Base-by-base conservation (phyloP, 2,888 invertebrate genomes). In the Caradrina kadenii region DNA sequence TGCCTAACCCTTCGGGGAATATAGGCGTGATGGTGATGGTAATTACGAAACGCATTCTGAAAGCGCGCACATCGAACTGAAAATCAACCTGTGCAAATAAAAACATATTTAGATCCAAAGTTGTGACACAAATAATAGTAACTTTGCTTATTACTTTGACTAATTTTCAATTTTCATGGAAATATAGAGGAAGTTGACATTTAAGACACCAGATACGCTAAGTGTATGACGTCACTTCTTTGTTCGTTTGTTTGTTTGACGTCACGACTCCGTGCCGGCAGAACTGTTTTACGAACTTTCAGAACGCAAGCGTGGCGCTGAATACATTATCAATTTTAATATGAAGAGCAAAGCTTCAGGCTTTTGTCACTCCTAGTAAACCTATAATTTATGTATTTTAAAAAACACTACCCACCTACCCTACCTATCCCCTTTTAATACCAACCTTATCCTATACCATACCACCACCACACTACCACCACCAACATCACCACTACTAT, bases 271-370 rank as follows among this genome's bases (percentile, higher is more conserved):
- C 7, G 22, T 53, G 53, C 60, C 52, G 13, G 49, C 49, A 59
- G 21, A n/a, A 64, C 54, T 76, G 84, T 84, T 87, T 87, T 68
- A 73, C 65, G 81, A 86, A 88, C 89, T 87, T 88, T 83, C 87
- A 85, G 85, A 87, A 88, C 87, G 84, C 81, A 73, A 70, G 82
- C 84, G 79, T 83, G 82, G 63, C 83, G 69, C n/a, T 68, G 82
- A 81, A 83, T 83, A 83, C 65, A 83, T 83, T 83, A 79, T 64
- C 76, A 75, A 76, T 81, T 79, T 83, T 81, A 83, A 73, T 75
- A 61, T 60, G 48, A 52, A 31, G 59, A 65, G 56, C 58, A 62
- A 69, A 71, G 39, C 68, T 63, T 66, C 45, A 48, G 49, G 73
- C 50, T 67, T 73, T 61, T 62, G 53, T 61, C 59, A 35, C 39